Evolutionary conservation across 2,888 invertebrate genomes (phyloP), one percentile per base, ranked within the genome.

Genomic region (Cetonia aurata): DNA sequence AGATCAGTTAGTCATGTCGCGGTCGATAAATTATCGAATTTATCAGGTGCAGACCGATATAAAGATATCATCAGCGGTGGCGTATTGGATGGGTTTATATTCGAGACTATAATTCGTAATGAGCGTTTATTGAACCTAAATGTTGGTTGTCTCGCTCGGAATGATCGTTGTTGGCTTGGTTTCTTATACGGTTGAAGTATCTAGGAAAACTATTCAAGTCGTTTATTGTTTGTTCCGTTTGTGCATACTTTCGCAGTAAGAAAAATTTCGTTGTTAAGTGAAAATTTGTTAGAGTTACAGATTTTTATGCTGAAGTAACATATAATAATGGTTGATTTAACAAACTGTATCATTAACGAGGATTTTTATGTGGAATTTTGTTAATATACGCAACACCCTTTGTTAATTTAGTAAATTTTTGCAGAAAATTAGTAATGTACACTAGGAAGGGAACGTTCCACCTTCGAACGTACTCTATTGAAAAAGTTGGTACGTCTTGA

Each of bases 31-130:
- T 74, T 70, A 69, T 66, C 72, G 71, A 69, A 71, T 72, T 74
- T 72, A 74, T 72, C 72, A 74, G 74, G 74, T 74, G 74, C 62
- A 50, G 48, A 48, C 72, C 70, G 71, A 69, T 72, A 74, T 74
- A 74, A 74, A 74, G 72, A 72, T 71, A 72, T 74, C 74, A 74
- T 55, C 74, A 62, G 48, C 62, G 62, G 62, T 62, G 62, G 62
- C 62, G 48, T 48, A 62, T 62, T 50, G 62, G 62, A 62, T 50
- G 48, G 33, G 48, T 62, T 62, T 62, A 62, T 62, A 62, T 62
- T 48, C 46, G 48, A 62, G 62, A 12, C 62, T 62, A 50, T 62
- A 62, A 62, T 50, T 62, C 31, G 62, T 62, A 62, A 62, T 62
- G 31, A 62, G 48, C 62, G 62, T 62, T 50, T 62, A 50, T 62